phyloP scores from a whole-genome alignment of 2,113 vertebrate species.

The Mus pahari region DNA sequence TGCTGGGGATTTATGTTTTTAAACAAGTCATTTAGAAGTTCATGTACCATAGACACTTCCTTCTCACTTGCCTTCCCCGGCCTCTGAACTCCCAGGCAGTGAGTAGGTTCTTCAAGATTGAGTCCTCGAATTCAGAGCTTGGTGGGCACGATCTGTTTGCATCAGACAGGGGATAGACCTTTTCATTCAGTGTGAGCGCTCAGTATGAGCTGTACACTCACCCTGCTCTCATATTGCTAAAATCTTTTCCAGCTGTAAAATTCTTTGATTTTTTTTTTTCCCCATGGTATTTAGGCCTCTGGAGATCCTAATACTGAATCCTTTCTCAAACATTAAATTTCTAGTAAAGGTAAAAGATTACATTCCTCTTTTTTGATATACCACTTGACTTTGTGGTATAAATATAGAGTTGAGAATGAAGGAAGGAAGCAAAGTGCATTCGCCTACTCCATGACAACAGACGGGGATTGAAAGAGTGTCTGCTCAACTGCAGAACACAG shows the following conservation, averaged over 20 bases:
- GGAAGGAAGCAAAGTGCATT: conserved; percentile 22
- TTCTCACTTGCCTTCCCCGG: background rate
- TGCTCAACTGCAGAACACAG: background rate
- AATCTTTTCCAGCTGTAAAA: background rate
- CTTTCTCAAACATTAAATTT: conserved; percentile 43
- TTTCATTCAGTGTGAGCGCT: background rate
- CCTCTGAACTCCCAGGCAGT: background rate
- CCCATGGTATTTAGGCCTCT: conserved; percentile 7
- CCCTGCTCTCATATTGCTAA: background rate
- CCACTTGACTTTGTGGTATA: conserved; percentile 33
- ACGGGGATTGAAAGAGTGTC: background rate
- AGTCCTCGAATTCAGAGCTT: background rate
- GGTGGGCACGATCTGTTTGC: background rate
- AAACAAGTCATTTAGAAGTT: background rate
- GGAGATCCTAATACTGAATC: conserved; percentile 32
- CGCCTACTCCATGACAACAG: background rate
- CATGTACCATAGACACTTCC: background rate
- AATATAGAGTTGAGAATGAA: conserved; percentile 47
- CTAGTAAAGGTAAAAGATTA: background rate
- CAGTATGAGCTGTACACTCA: background rate
- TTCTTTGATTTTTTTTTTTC: background rate
- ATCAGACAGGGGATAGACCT: background rate
- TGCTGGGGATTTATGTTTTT: background rate
- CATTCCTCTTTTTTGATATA: background rate
- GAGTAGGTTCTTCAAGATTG: background rate